phyloP scores from a whole-genome alignment of 2,797 vertebrate genomes.

The Parambassis ranga region DNA sequence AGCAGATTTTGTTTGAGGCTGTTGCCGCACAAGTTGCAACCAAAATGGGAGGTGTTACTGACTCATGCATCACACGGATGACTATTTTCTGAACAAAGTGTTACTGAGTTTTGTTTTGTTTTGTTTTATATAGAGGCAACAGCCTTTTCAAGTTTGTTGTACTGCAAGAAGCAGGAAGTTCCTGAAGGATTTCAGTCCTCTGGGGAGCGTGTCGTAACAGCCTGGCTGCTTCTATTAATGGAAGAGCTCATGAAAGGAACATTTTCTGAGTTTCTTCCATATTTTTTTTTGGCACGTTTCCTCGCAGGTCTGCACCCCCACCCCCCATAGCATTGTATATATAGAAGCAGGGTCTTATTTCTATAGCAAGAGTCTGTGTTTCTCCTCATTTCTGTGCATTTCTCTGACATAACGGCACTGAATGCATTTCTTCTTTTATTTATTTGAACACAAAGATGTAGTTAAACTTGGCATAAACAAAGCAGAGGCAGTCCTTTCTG shows the following conservation, averaged over 20 bases:
- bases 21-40: too few species aligned
- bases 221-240: slow-evolving; percentile 51
- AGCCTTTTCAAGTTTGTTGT: slow-evolving; percentile 16
- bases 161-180: slow-evolving; percentile 17
- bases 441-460: slow-evolving; percentile 20
- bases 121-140: slow-evolving; percentile 1
- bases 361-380: not conserved
- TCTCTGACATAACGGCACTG: slow-evolving; percentile 35
- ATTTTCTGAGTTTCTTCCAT: slow-evolving; percentile 27
- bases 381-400: not conserved
- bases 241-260: slow-evolving; percentile 47
- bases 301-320: slow-evolving; percentile 3
- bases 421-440: not conserved
- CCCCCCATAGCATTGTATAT: not conserved
- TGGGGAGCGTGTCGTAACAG: slow-evolving; percentile 25
- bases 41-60: slow-evolving; percentile 25
- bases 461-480: slow-evolving; percentile 20
- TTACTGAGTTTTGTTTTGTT: slow-evolving; percentile 14
- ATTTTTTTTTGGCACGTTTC: slow-evolving; percentile 58
- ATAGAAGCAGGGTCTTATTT: slow-evolving; percentile 6
- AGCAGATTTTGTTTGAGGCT: too few species aligned
- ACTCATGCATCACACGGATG: slow-evolving; percentile 34
- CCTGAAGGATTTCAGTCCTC: slow-evolving; percentile 21
- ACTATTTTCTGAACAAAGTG: slow-evolving; percentile 3
- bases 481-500: slow-evolving; percentile 24